Evolutionary conservation across 2,888 invertebrate species (phyloP).

Genomic region (Sarcophaga caerulescens): DNA sequence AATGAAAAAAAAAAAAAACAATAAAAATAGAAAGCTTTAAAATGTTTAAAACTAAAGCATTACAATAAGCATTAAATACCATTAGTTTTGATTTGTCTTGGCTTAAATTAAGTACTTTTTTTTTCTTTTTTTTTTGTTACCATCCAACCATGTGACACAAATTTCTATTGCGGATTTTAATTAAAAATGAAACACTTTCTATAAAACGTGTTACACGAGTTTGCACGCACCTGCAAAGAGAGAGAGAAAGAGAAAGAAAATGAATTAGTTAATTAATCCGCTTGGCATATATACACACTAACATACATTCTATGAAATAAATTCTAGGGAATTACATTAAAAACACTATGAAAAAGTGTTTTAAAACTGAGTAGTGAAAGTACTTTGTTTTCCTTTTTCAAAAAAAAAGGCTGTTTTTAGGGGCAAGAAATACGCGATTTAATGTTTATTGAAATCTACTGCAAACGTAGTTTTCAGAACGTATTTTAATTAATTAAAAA

Average conservation of each 20-base stretch:
- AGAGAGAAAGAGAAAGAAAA: conserved; percentile 21
- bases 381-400: no score
- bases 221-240: conserved; percentile 42
- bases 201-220: neutral
- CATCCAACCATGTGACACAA: conserved; percentile 39
- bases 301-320: conserved; percentile 7
- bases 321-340: neutral
- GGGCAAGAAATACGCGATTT: no score
- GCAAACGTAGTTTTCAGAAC: no score
- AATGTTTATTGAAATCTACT: no score
- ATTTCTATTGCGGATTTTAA: conserved; percentile 38
- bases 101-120: conserved; percentile 38
- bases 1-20: neutral
- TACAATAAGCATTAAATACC: neutral
- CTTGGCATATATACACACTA: neutral
- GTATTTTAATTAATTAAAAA: no score
- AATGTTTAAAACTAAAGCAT: neutral
- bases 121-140: no score
- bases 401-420: no score
- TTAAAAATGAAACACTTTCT: conserved; percentile 15
- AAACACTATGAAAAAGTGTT: no score
- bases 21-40: neutral
- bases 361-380: no score
- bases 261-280: conserved; percentile 45
- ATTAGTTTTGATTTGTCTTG: conserved; percentile 42